Base-by-base conservation (phyloP, 2,888 invertebrate species). In the Melanchra persicariae region DNA sequence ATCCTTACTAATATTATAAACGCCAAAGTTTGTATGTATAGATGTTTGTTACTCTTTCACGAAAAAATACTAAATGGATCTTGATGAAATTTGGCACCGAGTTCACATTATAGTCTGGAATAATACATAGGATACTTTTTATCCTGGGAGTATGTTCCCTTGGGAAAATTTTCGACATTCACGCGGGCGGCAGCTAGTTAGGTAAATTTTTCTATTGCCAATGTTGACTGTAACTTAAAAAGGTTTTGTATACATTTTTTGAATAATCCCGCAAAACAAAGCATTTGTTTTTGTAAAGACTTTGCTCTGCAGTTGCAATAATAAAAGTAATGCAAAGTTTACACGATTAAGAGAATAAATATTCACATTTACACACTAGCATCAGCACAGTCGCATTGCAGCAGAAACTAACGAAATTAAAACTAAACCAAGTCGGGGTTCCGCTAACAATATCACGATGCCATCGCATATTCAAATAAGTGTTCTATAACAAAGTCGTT, bases 381-480 rank as follows among this genome's bases (percentile, higher is more conserved):
- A 73, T 79, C 45, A 61, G 22, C 26, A 34, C 60, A 49, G 79
- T 61, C 74, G 74, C 74, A 79, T 51, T 75, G 81, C 77, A 59
- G 55, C 77, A 69, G 47, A 49, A 59, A 58, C 34, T 64, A 63
- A 73, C 22, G 43, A 45, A 79, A 79, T 74, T 60, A 55, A 79
- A 74, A 74, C 8, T 51, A 19, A 79, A 47, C 17, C 30, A n/a
- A 49, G 43, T 37, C 17, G 26, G 30, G 17, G 22, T 26, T 73
- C 12, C 43, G 58, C 72, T 57, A n/a, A 52, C n/a, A 57, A 70
- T 40, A 40, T 45, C n/a, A 40, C 24, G 17, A 71, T 3, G 17
- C 12, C 7, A 58, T 51, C 26, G 43, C n/a, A 58, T 12, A 49
- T 79, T 12, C 2, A 22, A 26, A 55, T 40, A 15, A 10, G 12